Percentiles rank a stretch among this genome's conserved stretches.
Conservation (phyloP, 2,797 vertebrate genomes). For the Schizothorax lantsangensis region DNA sequence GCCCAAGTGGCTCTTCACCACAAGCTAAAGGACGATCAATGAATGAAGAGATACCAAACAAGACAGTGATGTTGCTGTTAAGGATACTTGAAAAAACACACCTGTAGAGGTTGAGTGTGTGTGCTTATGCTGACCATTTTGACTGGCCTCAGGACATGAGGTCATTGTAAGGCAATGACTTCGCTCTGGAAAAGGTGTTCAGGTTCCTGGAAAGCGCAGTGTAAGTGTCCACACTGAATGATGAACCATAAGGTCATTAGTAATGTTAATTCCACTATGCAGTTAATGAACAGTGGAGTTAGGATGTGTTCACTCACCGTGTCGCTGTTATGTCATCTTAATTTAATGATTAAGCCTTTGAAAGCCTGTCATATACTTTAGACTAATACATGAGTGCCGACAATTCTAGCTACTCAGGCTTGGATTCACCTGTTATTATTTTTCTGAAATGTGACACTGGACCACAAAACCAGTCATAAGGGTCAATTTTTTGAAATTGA, state of each 20-base stretch:
- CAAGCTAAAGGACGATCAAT: background rate
- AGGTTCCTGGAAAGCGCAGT: background rate
- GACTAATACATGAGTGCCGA: background rate
- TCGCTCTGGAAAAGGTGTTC: background rate
- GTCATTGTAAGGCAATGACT: background rate
- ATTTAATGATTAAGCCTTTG: slow-evolving; percentile 36
- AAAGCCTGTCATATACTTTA: background rate
- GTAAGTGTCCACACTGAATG: background rate
- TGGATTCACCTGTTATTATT: too few relatives aligned
- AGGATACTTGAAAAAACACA: background rate
- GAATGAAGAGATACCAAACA: background rate
- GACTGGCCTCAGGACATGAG: background rate
- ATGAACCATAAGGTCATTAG: background rate
- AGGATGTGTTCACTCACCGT: background rate
- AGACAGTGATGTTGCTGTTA: background rate
- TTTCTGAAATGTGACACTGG: too few relatives aligned
- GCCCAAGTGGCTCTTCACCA: background rate
- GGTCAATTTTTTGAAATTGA: too few relatives aligned
- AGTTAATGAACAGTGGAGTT: slow-evolving; percentile 4
- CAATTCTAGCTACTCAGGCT: background rate
- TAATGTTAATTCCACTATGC: background rate
- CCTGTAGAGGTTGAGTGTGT: background rate
- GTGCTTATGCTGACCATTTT: background rate
- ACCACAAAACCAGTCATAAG: too few relatives aligned
- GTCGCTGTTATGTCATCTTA: background rate